These are phyloP conservation scores for Muntiacus muntjak DNA, from an alignment of 2,113 vertebrate genomes.

Conservation along the genomic window DNA sequence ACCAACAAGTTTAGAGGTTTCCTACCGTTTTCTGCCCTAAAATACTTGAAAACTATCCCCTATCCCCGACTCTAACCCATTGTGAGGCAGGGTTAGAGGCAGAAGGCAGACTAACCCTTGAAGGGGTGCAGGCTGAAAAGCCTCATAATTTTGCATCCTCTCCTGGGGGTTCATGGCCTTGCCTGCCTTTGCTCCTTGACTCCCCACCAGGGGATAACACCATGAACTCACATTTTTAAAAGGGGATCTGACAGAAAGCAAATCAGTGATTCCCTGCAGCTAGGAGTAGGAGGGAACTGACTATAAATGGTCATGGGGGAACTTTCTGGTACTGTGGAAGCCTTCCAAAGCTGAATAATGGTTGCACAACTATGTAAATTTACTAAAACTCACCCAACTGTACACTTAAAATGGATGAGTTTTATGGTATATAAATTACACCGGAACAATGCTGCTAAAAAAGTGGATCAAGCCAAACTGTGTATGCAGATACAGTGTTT, in stretches of 20 bases:
- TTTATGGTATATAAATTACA: background rate
- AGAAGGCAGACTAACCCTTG: background rate
- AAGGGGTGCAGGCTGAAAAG: background rate
- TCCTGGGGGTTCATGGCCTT: background rate
- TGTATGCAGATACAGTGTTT: background rate
- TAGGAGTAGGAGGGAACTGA: background rate
- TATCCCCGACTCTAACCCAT: background rate
- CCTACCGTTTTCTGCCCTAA: background rate
- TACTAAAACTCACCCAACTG: background rate
- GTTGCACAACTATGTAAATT: background rate
- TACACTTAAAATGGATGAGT: background rate
- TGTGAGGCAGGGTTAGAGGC: too few species aligned
- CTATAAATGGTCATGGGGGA: background rate
- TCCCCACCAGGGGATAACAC: background rate
- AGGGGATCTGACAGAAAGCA: background rate
- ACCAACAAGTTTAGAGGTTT: background rate
- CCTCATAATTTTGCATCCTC: background rate
- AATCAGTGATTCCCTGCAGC: background rate
- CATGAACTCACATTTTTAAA: background rate
- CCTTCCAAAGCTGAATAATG: background rate
- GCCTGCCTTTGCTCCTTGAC: fast-evolving
- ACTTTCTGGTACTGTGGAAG: background rate
- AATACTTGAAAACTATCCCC: background rate
- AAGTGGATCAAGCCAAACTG: background rate
- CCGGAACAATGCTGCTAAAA: background rate